Percentiles rank a stretch among this genome's conserved stretches.
Evolutionary conservation across 2,797 vertebrate genomes (phyloP).

Genomic region (Takifugu ocellatus): DNA sequence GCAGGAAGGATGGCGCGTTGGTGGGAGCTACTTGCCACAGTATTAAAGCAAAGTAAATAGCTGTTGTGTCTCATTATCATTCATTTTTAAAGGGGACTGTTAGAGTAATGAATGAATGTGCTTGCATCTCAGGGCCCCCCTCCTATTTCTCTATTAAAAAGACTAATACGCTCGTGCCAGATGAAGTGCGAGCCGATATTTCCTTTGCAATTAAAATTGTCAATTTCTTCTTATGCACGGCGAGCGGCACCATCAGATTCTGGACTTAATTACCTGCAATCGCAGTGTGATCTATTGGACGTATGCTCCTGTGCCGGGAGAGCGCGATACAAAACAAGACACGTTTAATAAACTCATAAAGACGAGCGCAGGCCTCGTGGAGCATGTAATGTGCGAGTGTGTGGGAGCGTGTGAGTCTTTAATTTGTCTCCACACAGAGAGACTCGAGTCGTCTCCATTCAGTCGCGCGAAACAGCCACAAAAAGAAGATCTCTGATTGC

Average conservation of each 20-base stretch:
- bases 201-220: constrained; percentile 73
- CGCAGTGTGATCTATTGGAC: constrained; percentile 68
- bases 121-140: constrained; percentile 45
- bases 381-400: constrained; percentile 59
- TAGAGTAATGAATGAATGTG: constrained; percentile 67
- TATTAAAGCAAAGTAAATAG: constrained; percentile 72
- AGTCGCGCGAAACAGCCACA: constrained; percentile 6
- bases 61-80: constrained; percentile 72
- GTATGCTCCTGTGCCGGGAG: constrained; percentile 53
- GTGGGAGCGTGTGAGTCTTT: constrained; percentile 59
- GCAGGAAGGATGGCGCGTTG: constrained; percentile 27
- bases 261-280: constrained; percentile 76
- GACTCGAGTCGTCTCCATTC: not conserved
- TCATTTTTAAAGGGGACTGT: constrained; percentile 73
- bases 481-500: constrained; percentile 1
- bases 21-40: constrained; percentile 43
- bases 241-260: constrained; percentile 60
- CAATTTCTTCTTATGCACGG: constrained; percentile 71
- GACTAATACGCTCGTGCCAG: constrained; percentile 64
- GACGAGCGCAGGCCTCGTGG: constrained; percentile 53
- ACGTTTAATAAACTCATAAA: constrained; percentile 75
- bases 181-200: constrained; percentile 68
- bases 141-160: constrained; percentile 62
- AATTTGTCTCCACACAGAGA: constrained; percentile 58
- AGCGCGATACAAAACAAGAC: constrained; percentile 67